Evolutionary conservation across 2,113 vertebrate species (phyloP).

Genomic region (Anarrhichthys ocellatus): DNA sequence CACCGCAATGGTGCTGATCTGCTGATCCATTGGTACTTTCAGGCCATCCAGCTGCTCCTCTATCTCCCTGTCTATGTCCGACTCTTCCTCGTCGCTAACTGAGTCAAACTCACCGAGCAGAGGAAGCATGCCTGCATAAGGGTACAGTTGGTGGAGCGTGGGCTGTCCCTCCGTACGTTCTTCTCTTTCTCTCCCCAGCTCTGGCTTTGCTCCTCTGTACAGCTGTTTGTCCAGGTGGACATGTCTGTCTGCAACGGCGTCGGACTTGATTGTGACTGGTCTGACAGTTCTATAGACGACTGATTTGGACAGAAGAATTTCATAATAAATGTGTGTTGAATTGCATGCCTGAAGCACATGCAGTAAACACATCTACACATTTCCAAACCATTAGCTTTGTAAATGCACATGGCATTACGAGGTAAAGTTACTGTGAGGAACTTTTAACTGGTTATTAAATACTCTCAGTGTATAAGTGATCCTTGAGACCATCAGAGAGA

Average conservation of each 20-base stretch:
- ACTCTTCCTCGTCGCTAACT: background rate
- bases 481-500: too few relatives aligned
- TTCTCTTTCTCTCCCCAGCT: background rate
- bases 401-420: background rate
- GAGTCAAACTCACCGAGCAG: background rate
- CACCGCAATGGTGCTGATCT: slow-evolving; percentile 57
- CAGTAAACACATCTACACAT: background rate
- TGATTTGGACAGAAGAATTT: background rate
- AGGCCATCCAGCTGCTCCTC: background rate
- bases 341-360: background rate
- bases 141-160: background rate
- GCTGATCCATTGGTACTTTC: slow-evolving; percentile 2
- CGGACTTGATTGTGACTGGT: background rate
- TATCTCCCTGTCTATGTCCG: background rate
- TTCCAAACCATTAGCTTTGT: background rate
- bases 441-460: too few relatives aligned
- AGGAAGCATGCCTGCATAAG: background rate
- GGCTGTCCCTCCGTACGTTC: background rate
- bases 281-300: background rate
- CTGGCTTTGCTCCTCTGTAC: background rate
- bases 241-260: background rate
- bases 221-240: background rate
- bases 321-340: background rate
- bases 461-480: too few relatives aligned
- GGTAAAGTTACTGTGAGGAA: too few relatives aligned